These are phyloP conservation scores for Drosophila peninsularis DNA, from an alignment of 2,888 invertebrate genomes.

Conservation along the genomic window DNA sequence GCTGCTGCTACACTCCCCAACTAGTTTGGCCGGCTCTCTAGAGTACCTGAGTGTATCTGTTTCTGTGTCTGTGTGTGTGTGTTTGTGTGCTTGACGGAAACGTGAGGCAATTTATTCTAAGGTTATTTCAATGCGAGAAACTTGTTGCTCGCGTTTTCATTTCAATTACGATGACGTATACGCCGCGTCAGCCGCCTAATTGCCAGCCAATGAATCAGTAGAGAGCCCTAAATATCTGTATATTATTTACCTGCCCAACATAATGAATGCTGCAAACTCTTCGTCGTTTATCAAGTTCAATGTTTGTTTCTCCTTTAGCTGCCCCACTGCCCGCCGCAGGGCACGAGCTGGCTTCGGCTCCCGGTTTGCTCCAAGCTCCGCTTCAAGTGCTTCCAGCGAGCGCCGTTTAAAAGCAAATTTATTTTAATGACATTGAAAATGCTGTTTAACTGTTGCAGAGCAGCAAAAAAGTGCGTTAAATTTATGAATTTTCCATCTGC, in stretches of 20 bases:
- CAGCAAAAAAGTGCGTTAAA: slow-evolving; percentile 24
- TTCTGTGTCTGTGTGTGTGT: slow-evolving; percentile 17
- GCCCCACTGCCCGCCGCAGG: slow-evolving; percentile 40
- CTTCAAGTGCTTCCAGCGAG: background rate
- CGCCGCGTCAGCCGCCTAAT: slow-evolving; percentile 59
- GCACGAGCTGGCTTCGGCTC: slow-evolving; percentile 9
- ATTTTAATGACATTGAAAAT: slow-evolving; percentile 70
- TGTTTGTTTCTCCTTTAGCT: background rate
- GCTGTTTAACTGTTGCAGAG: slow-evolving; percentile 22
- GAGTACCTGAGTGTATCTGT: slow-evolving; percentile 20
- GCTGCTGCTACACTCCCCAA: slow-evolving; percentile 32
- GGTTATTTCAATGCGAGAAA: slow-evolving; percentile 69
- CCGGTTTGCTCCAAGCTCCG: slow-evolving; percentile 9
- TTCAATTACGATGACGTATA: slow-evolving; percentile 77
- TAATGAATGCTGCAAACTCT: slow-evolving; percentile 50
- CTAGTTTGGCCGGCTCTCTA: slow-evolving; percentile 50
- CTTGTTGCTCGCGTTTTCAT: slow-evolving; percentile 75
- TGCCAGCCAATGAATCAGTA: slow-evolving; percentile 65
- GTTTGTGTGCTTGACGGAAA: slow-evolving; percentile 63
- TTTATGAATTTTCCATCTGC: slow-evolving; percentile 19
- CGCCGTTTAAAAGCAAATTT: slow-evolving; percentile 54
- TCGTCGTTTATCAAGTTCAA: slow-evolving; percentile 55
- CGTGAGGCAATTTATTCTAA: slow-evolving; percentile 80
- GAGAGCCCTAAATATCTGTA: slow-evolving; percentile 11
- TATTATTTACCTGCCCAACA: slow-evolving; percentile 48